Base-by-base conservation (phyloP, 2,797 vertebrate species). In the Pseudochromis fuscus region DNA sequence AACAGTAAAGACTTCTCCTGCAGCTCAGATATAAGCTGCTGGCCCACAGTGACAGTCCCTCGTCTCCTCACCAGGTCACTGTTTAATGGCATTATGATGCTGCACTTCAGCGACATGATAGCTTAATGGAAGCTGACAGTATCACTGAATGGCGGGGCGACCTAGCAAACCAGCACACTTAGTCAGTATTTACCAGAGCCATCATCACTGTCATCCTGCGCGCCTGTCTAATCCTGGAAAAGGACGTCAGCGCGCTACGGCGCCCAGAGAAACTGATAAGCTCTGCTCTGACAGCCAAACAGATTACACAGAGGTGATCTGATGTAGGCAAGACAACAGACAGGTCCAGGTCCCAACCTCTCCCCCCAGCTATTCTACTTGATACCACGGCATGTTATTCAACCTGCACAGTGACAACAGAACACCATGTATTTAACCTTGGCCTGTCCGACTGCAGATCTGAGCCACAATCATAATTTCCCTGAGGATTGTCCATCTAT, bases 71-170 rank as follows among this genome's bases (percentile, higher is more conserved):
- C 30, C 58, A 25, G 83, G 82, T 87, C 72, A 61, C 75, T 25
- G 56, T 75, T 76, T 85, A 81, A 87, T 81, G 50, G 75, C 82
- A 89, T 92, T 86, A 89, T 73, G 72, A 84, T 68, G 70, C 72
- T 11, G 75, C 71, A n/a, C 71, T n/a, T 68, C 72, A 55, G 30
- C 18, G 19, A 35, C 59, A 2, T 28, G 45, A 42, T 62, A 12
- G 57, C 64, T 49, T 85, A 79, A 88, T 72, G 66, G 25, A 55
- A 78, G 55, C 67, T 42, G 77, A 81, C 74, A 70, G 2, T 45
- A 74, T 52, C 33, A 69, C 23, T 19, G 58, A 74, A 59, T 42
- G 61, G 21, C 68, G n/a, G 16, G 1, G 75, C n/a, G 51, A 61
- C 77, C 83, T 61, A 21, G 72, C 63, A 60, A n/a, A 42, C 76